A percentile compares a stretch with the other conserved stretches of the same genome.
These are phyloP conservation scores for Nemotelus nigrinus DNA, from an alignment of 2,888 invertebrate species.

Conservation along the genomic window DNA sequence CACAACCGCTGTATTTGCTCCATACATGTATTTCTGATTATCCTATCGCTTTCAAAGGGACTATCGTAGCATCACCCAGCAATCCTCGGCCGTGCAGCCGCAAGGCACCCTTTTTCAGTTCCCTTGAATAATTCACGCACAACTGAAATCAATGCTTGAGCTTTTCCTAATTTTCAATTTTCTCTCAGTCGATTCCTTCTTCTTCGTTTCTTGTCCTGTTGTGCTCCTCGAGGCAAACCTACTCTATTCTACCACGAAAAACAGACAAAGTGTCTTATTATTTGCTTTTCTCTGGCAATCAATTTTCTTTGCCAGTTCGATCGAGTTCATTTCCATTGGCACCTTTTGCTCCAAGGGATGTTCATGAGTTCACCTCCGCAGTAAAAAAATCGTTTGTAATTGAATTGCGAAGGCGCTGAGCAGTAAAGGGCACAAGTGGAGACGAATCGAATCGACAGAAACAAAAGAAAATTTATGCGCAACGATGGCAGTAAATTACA, in stretches of 20 bases:
- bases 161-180: slow-evolving; percentile 50
- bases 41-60: slow-evolving; percentile 11
- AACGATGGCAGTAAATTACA: slow-evolving; percentile 49
- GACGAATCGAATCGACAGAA: slow-evolving; percentile 33
- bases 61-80: neutral
- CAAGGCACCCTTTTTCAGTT: slow-evolving; percentile 1
- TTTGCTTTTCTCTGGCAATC: slow-evolving; percentile 48
- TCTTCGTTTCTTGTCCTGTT: neutral
- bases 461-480: slow-evolving; percentile 49
- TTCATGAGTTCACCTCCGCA: slow-evolving; percentile 11
- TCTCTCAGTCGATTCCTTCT: slow-evolving; percentile 27
- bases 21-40: slow-evolving; percentile 3
- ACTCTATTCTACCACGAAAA: neutral
- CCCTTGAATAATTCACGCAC: slow-evolving; percentile 39
- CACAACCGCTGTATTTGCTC: slow-evolving; percentile 27
- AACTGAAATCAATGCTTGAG: slow-evolving; percentile 41
- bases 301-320: slow-evolving; percentile 43
- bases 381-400: slow-evolving; percentile 35
- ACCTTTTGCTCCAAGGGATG: slow-evolving; percentile 24
- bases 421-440: neutral
- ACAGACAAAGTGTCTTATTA: slow-evolving; percentile 46
- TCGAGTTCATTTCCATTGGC: slow-evolving; percentile 45
- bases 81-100: neutral
- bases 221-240: neutral
- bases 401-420: slow-evolving; percentile 14